Base-by-base conservation (phyloP, 2,113 vertebrate species). In the Ctenomys sociabilis region DNA sequence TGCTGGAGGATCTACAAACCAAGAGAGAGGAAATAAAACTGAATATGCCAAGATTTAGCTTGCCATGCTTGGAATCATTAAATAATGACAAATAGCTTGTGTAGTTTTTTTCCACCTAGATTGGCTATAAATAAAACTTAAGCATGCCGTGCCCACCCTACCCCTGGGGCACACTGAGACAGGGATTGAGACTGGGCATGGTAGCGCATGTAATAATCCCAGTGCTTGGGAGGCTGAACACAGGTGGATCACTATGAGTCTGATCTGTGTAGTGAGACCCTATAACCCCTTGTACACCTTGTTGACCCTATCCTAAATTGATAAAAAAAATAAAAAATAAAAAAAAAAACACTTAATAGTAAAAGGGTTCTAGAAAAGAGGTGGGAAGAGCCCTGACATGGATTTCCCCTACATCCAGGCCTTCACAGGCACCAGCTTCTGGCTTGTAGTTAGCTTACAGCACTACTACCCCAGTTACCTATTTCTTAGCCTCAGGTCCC, bases 401-500 rank as follows among this genome's bases (percentile, higher is more conserved):
- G 68, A 75, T 21, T 28, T 73, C 70, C 63, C 49, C 13, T 28
- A 89, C 88, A 78, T 57, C 28, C 57, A 82, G n/a, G 70, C 85
- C 93, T 54, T 43, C 52, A 43, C 30, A 77, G 59, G 37, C 87
- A 21, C 59, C 57, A 77, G 40, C 40, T 80, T 78, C 89, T 72
- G 32, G 35, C 52, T 35, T 52, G 26, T 0, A 30, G 32, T 81
- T 70, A 64, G 40, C 78, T 61, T 80, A 77, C 88, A 83, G 86
- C 37, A 80, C 84, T 43, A 88, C 49, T 63, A 86, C 43, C 73
- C 96, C 75, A 95, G 77, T 95, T 94, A 95, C 88, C 95, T 96
- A 73, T 90, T 96, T 96, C 90, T 78, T 64, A 64, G 57, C 35
- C 32, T 87, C 91, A 88, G 84, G 91, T 96, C 95, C 92, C 94